Evolutionary conservation across 2,888 invertebrate genomes (phyloP), one percentile per base, ranked within the genome.

Genomic region (Charanyca ferruginea): DNA sequence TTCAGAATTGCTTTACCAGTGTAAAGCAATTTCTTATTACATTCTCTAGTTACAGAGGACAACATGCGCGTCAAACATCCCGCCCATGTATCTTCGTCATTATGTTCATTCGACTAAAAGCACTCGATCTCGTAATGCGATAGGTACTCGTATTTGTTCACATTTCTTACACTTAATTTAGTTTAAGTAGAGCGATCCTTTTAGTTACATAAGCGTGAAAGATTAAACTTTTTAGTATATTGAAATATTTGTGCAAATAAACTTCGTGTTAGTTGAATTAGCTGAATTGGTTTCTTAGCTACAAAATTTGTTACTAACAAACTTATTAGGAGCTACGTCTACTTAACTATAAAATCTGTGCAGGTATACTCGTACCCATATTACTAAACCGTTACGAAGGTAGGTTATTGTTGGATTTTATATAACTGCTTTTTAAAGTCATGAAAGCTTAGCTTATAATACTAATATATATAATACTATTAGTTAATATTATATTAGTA

Each of bases 81-180:
- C 58, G 54, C 42, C 63, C 53, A 81, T 77, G 77, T 83, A 81
- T 87, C 82, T 84, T 80, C 62, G 69, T 68, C 73, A 81, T 77
- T 85, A 83, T 79, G 82, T 83, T 89, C 87, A 90, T 89, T 88
- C 82, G 68, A 82, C 87, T 90, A 90, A 90, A 88, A 90, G 90
- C 90, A 84, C 85, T 86, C 87, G 85, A 88, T 89, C 86, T 87
- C 84, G 79, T 84, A 85, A 87, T 85, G 83, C 79, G 83, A 78
- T 80, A 80, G 77, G 66, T 78, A 82, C 85, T 82, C 81, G 81
- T 86, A 84, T 87, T 86, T 84, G 85, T 86, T 83, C 84, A 77
- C 83, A 85, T 85, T 88, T 85, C 83, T 87, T 87, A 86, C 81
- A 75, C 85, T 87, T 89, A 87, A 89, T 87, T 88, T 84, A 85